Evolutionary conservation across 2,113 vertebrate species (phyloP), one percentile per base, ranked within the genome.

Genomic region (Austrofundulus limnaeus): DNA sequence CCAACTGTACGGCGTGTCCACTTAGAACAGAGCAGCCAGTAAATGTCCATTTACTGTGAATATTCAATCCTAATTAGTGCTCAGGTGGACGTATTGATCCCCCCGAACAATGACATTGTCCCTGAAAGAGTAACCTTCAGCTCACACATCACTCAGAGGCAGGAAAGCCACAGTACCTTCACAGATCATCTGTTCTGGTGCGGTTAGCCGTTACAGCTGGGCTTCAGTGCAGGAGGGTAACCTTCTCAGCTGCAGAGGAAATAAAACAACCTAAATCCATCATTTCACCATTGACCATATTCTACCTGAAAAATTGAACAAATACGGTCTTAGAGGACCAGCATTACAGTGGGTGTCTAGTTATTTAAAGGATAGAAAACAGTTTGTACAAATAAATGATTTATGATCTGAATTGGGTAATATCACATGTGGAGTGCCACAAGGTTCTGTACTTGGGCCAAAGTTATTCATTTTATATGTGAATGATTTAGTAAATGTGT

Each of bases 241-340:
- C 25, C 61, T 37, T 19, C 61, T 41, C 23, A 61, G 52, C 61
- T 67, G 53, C 48, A 66, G 16, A 46, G 57, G 13, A 59, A 20
- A 48, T 68, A 20, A 61, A 41, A 67, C 39, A 7, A 66, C 49
- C n/a, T n/a, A n/a, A n/a, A n/a, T n/a, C n/a, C n/a, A n/a, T n/a
- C n/a, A n/a, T n/a, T n/a, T n/a, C n/a, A n/a, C n/a, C n/a, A n/a
- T n/a, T n/a, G n/a, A n/a, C n/a, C n/a, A n/a, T n/a, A n/a, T n/a
- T n/a, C n/a, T n/a, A n/a, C n/a, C n/a, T n/a, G n/a, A n/a, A n/a
- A n/a, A n/a, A n/a, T n/a, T n/a, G n/a, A n/a, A n/a, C n/a, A n/a
- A n/a, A n/a, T n/a, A n/a, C n/a, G n/a, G n/a, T n/a, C n/a, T n/a
- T n/a, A n/a, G n/a, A n/a, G n/a, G n/a, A n/a, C n/a, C n/a, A n/a